Percentiles rank a stretch among this genome's conserved stretches.
Conservation (phyloP, 2,797 vertebrate species). For the Hippocampus kuda region DNA sequence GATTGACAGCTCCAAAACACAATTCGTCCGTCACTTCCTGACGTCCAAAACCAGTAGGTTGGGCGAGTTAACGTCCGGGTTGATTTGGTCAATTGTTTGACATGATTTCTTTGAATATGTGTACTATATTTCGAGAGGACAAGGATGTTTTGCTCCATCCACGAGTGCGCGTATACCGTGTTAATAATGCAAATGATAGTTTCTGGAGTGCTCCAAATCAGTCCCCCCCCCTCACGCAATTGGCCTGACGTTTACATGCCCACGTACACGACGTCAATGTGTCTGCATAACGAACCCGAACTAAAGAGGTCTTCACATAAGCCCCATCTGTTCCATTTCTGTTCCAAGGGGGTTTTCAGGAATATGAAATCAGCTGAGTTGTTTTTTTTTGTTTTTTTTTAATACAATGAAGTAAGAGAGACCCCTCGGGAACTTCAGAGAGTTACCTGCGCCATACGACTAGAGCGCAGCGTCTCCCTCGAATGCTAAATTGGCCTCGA, state of each 20-base stretch:
- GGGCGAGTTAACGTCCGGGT: not conserved
- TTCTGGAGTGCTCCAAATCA: not conserved
- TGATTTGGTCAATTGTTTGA: not conserved
- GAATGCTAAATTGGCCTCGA: conserved; percentile 49
- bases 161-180: not conserved
- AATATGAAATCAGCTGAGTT: not conserved
- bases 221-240: not conserved
- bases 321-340: not conserved
- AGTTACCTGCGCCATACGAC: conserved; percentile 17
- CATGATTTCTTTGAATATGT: not conserved
- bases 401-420: not conserved
- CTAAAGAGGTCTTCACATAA: not conserved
- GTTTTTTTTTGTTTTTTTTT: not conserved
- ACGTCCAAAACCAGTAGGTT: not conserved
- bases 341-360: not conserved
- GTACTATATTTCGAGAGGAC: not conserved
- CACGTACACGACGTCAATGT: not conserved
- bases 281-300: not conserved
- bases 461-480: conserved; percentile 36
- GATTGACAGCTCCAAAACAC: not conserved
- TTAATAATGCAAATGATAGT: not conserved
- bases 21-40: not conserved
- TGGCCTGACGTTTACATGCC: not conserved
- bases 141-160: not conserved
- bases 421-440: not conserved